Conservation (phyloP, 2,888 invertebrate genomes). For the Melieria picta region DNA sequence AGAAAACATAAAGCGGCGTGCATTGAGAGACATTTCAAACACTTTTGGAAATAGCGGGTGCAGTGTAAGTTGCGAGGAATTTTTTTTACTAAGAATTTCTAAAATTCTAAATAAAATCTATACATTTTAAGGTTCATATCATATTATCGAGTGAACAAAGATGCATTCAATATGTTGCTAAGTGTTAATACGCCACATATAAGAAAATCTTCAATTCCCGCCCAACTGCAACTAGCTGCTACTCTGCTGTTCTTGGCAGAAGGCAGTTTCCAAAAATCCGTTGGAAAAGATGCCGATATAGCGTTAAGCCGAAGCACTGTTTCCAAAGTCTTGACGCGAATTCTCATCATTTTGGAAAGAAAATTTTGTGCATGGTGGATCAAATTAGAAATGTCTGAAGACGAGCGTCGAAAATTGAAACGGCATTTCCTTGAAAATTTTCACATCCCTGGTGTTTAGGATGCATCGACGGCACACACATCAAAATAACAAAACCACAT, state of each 20-base stretch:
- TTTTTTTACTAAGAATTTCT: not conserved
- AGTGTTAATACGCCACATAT: not conserved
- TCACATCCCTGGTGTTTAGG: no score
- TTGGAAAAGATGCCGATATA: no score
- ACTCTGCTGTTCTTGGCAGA: slow-evolving; percentile 8
- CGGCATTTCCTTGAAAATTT: no score
- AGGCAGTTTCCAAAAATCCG: not conserved
- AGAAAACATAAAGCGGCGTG: not conserved
- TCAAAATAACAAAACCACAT: no score
- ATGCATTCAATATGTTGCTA: not conserved
- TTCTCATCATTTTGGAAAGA: no score
- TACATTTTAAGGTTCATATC: not conserved
- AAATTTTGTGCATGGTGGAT: no score
- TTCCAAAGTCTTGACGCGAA: no score
- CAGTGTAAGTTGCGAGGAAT: not conserved
- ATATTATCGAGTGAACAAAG: not conserved
- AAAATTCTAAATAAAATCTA: not conserved
- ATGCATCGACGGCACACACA: no score
- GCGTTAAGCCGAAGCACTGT: no score
- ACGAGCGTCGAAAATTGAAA: no score
- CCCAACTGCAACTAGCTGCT: not conserved
- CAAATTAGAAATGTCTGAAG: no score
- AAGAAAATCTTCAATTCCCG: not conserved
- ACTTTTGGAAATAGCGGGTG: not conserved
- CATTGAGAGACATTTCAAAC: not conserved